Evolutionary conservation across 2,797 vertebrate genomes (phyloP), one percentile per base, ranked within the genome.

Genomic region (Bradypodion pumilum): DNA sequence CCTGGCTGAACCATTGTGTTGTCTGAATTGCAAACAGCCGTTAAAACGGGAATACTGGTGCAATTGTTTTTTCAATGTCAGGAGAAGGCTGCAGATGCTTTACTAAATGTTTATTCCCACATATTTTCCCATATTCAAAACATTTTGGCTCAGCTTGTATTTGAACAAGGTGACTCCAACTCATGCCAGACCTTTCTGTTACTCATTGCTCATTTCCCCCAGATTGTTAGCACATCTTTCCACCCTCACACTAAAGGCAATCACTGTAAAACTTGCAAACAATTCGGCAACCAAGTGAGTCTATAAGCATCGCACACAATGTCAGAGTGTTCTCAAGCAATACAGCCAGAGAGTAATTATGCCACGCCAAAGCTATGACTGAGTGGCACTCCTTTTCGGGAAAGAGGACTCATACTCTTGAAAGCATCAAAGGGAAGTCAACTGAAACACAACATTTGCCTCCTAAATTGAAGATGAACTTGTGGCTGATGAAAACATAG

Each of bases 221-320:
- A 25, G 0, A 84, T 19, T 44, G 84, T 88, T 78, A 84, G 37
- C 86, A 86, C 88, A 90, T 70, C 86, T 85, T 91, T 91, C 91
- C 85, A 93, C 84, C 82, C 89, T 88, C 92, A 91, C 92, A 93
- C 90, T 81, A 89, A 88, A 89, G 81, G 49, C 86, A 91, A 90
- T 85, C 92, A 93, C 88, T 83, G 90, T 0, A 88, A 93, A 94
- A 95, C 93, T 87, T 86, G 69, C 70, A 86, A 92, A 88, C 87
- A 82, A 82, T 91, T 93, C 91, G 85, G 87, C 91, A 90, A 92
- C 86, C 89, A 89, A 90, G 74, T 68, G 89, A 87, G 82, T 83
- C 87, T 82, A 82, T 80, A 86, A 89, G 88, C 80, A 87, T 89
- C 56, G 37, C 44, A 56, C 86, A 90, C 81, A 81, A 80, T 74